phyloP scores from a whole-genome alignment of 1,140 invertebrate genomes.

The Drosophila dunni region DNA sequence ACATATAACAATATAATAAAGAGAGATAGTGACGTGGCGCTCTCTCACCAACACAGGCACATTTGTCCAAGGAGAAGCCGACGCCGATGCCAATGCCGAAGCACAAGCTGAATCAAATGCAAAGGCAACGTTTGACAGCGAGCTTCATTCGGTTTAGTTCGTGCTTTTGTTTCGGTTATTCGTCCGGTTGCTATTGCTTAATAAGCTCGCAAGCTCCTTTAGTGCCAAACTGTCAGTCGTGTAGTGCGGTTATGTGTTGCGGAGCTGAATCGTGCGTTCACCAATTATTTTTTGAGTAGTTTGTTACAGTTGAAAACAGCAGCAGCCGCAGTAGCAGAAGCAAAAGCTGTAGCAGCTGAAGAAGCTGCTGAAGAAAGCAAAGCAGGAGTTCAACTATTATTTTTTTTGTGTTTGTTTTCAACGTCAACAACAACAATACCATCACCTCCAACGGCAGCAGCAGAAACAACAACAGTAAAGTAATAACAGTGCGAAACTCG shows the following conservation, averaged over 20 bases:
- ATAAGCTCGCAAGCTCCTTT: constrained; percentile 54
- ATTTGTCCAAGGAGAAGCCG: neutral
- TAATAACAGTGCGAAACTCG: constrained; percentile 20
- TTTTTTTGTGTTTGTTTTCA: constrained; percentile 35
- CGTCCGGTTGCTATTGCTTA: constrained; percentile 9
- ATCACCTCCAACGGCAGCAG: neutral
- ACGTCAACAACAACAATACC: constrained; percentile 21
- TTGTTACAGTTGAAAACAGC: constrained; percentile 52
- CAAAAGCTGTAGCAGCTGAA: neutral
- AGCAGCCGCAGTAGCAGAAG: constrained; percentile 16
- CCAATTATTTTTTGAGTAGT: constrained; percentile 64
- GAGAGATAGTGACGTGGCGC: constrained; percentile 17
- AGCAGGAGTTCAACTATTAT: constrained; percentile 33
- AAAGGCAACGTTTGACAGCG: constrained; percentile 2
- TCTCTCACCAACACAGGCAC: constrained; percentile 10
- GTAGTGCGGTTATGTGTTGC: constrained; percentile 79
- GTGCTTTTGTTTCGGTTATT: constrained; percentile 3
- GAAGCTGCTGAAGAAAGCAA: constrained; percentile 29
- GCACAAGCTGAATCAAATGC: neutral
- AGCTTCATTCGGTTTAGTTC: constrained; percentile 10
- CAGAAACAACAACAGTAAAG: constrained; percentile 19
- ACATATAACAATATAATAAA: neutral
- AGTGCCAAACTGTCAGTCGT: constrained; percentile 82
- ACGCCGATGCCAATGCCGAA: too few relatives aligned
- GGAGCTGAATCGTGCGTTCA: constrained; percentile 66